Evolutionary conservation across 2,797 vertebrate genomes (phyloP).

Genomic region (Potorous gilbertii): DNA sequence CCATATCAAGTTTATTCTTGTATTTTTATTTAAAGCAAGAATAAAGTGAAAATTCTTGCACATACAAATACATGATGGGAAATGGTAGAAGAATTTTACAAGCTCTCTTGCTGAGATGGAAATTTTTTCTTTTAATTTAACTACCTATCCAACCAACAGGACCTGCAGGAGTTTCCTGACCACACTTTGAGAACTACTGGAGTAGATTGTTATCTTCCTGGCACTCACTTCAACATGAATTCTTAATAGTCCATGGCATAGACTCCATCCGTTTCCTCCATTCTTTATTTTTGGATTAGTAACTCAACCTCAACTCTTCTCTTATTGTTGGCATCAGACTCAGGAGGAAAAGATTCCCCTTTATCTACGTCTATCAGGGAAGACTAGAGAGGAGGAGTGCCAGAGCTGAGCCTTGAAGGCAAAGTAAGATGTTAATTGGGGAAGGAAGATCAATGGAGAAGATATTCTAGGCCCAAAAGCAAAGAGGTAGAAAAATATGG

Average conservation of each 20-base stretch:
- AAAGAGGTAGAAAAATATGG: background rate
- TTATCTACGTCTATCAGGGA: background rate
- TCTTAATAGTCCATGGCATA: background rate
- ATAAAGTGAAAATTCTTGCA: background rate
- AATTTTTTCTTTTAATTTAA: background rate
- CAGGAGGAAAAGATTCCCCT: background rate
- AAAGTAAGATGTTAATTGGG: background rate
- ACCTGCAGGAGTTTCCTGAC: background rate
- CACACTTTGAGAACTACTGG: background rate
- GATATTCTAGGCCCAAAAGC: background rate
- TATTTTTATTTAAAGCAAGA: background rate
- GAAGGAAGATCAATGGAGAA: background rate
- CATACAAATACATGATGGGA: background rate
- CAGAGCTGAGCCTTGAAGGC: background rate
- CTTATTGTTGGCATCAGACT: background rate
- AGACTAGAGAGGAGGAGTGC: background rate
- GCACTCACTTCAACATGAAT: background rate
- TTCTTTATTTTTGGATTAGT: background rate
- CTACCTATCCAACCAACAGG: background rate
- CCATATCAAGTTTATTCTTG: background rate
- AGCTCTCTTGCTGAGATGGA: background rate
- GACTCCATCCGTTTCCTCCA: background rate
- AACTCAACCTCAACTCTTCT: background rate
- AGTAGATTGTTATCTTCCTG: background rate
- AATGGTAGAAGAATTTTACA: background rate